Evolutionary conservation across 2,888 invertebrate species (phyloP), one percentile per base, ranked within the genome.

Genomic region (Ophion slaviceki): DNA sequence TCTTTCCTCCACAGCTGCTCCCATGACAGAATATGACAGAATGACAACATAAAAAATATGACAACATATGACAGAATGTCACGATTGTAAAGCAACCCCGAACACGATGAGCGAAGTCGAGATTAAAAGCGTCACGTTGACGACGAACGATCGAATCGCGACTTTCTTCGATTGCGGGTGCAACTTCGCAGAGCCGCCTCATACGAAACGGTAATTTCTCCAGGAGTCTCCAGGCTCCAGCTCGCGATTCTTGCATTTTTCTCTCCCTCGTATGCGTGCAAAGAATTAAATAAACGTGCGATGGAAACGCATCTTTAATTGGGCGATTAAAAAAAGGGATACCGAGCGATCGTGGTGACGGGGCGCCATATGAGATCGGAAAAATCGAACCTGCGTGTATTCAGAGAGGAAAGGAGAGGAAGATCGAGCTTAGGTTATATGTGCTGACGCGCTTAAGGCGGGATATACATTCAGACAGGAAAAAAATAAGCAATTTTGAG

Each of bases 401-500:
- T 4, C 78, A 68, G 72, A 74, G 53, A 28, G 61, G 70, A 70
- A 14, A 79, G 74, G 66, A 68, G 75, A 86, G 53, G 76, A 86
- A 74, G 76, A 75, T 64, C 87, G 80, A 84, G 84, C 87, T 80
- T 86, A 84, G 85, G 24, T 24, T 24, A 24, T 1, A 24, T 24
- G 24, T 24, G 24, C 24, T 24, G 24, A 24, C 1, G 24, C 24
- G 0, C 24, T 24, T 24, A 24, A 24, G 24, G 24, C 24, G 24
- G 24, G 24, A 24, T 24, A 24, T 24, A 24, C 24, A 24, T 24
- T 24, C 1, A 24, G 24, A 24, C 24, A 24, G 24, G 24, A 0
- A 24, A 24, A 24, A 24, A 24, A 24, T 24, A 24, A 24, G 24
- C 24, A 24, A 24, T 24, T 24, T 24, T 24, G 24, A 24, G 24